Conservation (phyloP, 2,888 invertebrate species). For the Pollenia labialis region DNA sequence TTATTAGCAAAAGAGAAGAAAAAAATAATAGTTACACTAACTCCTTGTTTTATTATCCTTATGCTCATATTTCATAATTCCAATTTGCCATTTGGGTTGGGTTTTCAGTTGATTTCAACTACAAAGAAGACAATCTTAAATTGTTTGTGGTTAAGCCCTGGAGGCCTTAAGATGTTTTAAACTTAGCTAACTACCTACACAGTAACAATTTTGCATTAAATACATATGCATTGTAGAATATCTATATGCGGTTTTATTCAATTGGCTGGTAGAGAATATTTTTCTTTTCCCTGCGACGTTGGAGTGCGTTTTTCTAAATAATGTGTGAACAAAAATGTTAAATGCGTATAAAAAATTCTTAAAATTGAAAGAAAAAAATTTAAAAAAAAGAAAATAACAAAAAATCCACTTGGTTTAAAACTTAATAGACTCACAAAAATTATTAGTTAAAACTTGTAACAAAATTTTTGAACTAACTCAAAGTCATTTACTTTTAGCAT, state of each 20-base stretch:
- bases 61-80: constrained; percentile 82
- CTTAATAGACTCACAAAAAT: constrained; percentile 32
- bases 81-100: constrained; percentile 78
- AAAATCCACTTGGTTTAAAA: constrained; percentile 6
- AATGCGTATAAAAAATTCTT: constrained; percentile 59
- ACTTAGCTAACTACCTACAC: constrained; percentile 59
- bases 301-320: constrained; percentile 64
- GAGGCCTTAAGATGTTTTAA: constrained; percentile 56
- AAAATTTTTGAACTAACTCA: no score
- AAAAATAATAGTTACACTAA: not conserved
- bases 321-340: constrained; percentile 71
- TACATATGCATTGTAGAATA: not conserved
- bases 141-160: constrained; percentile 48
- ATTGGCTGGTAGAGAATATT: constrained; percentile 34
- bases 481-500: no score
- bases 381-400: not conserved
- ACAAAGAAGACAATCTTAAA: constrained; percentile 37
- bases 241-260: constrained; percentile 13
- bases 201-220: constrained; percentile 17
- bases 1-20: not conserved
- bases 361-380: constrained; percentile 19
- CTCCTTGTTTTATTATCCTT: constrained; percentile 71
- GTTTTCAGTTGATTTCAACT: constrained; percentile 11
- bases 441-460: not conserved
- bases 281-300: constrained; percentile 22